A percentile compares a stretch with the other conserved stretches of the same genome.
Evolutionary conservation across 1,140 invertebrate genomes (phyloP).

Genomic region (Carposina sasakii): DNA sequence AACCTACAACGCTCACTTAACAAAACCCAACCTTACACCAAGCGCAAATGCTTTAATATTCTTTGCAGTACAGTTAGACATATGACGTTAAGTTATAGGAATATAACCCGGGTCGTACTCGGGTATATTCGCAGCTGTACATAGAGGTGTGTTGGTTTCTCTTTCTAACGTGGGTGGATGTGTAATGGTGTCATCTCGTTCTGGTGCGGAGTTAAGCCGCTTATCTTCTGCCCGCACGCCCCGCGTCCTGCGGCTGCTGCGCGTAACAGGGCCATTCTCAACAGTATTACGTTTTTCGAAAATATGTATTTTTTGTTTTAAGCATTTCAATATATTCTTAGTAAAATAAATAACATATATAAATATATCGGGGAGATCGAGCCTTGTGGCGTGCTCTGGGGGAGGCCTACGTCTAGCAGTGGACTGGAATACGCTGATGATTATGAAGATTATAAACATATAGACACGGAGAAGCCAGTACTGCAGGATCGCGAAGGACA

Average conservation of each 20-base stretch:
- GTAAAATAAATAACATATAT: too few relatives aligned
- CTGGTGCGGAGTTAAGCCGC: conserved; percentile 63
- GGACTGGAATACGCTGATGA: too few relatives aligned
- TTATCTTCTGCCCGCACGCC: conserved; percentile 67
- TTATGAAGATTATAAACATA: too few relatives aligned
- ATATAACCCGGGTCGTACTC: conserved; percentile 46
- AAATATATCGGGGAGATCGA: too few relatives aligned
- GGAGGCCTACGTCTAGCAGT: too few relatives aligned
- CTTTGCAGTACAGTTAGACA: too few relatives aligned
- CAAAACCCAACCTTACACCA: conserved; percentile 18
- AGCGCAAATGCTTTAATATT: conserved; percentile 1
- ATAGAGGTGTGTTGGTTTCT: conserved; percentile 47
- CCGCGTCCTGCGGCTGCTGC: conserved; percentile 53
- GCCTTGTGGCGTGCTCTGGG: too few relatives aligned
- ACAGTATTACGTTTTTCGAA: conserved; percentile 18
- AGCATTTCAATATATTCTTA: too few relatives aligned
- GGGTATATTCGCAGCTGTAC: conserved; percentile 59
- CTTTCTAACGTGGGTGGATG: conserved; percentile 16
- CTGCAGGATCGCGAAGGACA: too few relatives aligned
- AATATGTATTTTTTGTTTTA: too few relatives aligned
- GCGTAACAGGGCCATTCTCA: conserved; percentile 50
- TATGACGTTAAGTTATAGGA: too few relatives aligned
- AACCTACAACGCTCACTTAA: conserved; percentile 20
- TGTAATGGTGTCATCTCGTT: conserved; percentile 33
- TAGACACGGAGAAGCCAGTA: too few relatives aligned